Evolutionary conservation across 2,113 vertebrate genomes (phyloP).

Genomic region (Sapayoa aenigma): DNA sequence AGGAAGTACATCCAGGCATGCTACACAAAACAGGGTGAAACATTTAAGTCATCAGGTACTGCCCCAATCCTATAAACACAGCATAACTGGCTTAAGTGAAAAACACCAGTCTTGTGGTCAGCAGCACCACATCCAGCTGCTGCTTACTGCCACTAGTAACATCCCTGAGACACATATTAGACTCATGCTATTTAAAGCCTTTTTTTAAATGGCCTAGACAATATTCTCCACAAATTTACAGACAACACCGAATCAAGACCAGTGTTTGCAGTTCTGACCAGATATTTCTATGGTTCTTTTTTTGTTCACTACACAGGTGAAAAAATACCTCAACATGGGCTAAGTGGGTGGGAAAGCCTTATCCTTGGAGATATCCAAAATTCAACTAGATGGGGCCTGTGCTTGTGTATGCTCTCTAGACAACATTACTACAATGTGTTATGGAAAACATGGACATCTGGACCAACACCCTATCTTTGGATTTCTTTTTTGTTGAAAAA

Average conservation of each 20-base stretch:
- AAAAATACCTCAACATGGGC: neutral
- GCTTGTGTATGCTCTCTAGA: neutral
- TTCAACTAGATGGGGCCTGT: neutral
- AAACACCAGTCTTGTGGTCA: neutral
- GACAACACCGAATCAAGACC: neutral
- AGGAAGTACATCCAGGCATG: neutral
- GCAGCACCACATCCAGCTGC: neutral
- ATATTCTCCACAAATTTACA: neutral
- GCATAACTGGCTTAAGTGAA: neutral
- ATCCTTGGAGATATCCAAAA: neutral
- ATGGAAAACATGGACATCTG: neutral
- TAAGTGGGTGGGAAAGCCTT: neutral
- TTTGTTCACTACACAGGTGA: neutral
- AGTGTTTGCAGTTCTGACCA: neutral
- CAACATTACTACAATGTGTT: neutral
- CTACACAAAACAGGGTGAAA: accelerated
- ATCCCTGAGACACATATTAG: neutral
- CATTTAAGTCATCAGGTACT: accelerated
- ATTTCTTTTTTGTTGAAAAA: neutral
- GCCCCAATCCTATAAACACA: neutral
- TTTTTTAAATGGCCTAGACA: neutral
- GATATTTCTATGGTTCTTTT: neutral
- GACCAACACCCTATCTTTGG: neutral
- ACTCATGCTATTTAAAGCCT: neutral
- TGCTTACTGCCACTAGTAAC: neutral